Percentiles rank a stretch among this genome's conserved stretches.
Conservation (phyloP, 2,797 vertebrate genomes). For the Nannoperca australis region DNA sequence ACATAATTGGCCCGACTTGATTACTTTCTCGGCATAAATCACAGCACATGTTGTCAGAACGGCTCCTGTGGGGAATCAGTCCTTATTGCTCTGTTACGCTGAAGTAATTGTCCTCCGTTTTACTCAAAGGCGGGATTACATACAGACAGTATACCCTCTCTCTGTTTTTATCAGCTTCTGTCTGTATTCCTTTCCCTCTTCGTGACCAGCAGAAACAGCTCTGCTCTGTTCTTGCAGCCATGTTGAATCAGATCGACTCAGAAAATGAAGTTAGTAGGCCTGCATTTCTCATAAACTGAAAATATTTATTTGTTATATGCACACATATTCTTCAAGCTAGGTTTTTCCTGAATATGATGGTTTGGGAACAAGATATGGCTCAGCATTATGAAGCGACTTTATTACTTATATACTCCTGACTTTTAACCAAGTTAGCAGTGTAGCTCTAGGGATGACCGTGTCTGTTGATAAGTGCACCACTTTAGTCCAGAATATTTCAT, state of each 20-base stretch:
- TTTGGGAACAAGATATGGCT: not conserved
- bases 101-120: conserved; percentile 58
- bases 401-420: not conserved
- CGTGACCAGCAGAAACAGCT: not conserved
- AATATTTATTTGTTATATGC: not conserved
- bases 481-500: not conserved
- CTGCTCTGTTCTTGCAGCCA: not conserved
- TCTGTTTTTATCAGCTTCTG: conserved; percentile 11
- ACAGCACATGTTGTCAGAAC: conserved; percentile 54
- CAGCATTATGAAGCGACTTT: not conserved
- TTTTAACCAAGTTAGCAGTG: not conserved
- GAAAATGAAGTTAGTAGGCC: not conserved
- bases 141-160: conserved; percentile 2
- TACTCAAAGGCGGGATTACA: conserved; percentile 17
- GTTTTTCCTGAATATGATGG: not conserved
- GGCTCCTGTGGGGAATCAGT: conserved; percentile 64
- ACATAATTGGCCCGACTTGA: conserved; percentile 53
- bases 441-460: not conserved
- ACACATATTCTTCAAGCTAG: not conserved
- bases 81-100: conserved; percentile 59
- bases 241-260: not conserved
- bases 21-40: conserved; percentile 63
- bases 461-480: not conserved
- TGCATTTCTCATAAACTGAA: not conserved
- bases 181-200: conserved; percentile 18